Conservation (phyloP, 2,113 vertebrate species). For the Callaeas wilsoni region DNA sequence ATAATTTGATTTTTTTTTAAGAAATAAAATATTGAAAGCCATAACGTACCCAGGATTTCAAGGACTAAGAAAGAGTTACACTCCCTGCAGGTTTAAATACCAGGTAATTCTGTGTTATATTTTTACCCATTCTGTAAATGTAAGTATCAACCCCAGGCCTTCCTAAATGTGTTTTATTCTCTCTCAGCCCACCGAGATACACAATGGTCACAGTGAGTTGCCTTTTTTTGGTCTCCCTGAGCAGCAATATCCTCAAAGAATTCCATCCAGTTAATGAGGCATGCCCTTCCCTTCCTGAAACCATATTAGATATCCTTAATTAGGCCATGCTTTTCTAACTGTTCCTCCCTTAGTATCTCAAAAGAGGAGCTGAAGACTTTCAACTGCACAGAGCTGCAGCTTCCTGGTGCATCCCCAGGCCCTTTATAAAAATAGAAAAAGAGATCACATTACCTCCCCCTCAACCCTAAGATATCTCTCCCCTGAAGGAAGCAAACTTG, state of each 20-base stretch:
- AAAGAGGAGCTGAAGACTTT: constrained; percentile 54
- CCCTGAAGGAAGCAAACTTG: constrained; percentile 53
- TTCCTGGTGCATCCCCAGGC: constrained; percentile 56
- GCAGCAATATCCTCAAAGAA: constrained; percentile 64
- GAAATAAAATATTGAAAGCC: neutral
- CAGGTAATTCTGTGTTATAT: neutral
- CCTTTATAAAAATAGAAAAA: constrained; percentile 65
- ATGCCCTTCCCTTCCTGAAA: constrained; percentile 66
- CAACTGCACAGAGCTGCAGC: constrained; percentile 49
- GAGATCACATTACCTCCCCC: constrained; percentile 51
- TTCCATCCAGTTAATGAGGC: constrained; percentile 69
- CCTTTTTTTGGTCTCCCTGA: constrained; percentile 32
- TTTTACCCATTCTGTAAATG: neutral
- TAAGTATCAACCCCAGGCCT: neutral
- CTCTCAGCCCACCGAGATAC: neutral
- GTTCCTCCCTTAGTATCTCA: constrained; percentile 59
- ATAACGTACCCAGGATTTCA: neutral
- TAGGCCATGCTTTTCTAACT: constrained; percentile 66
- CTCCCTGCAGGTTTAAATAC: neutral
- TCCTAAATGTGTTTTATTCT: neutral
- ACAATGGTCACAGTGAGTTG: constrained; percentile 40
- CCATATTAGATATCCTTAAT: constrained; percentile 70
- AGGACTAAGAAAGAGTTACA: neutral
- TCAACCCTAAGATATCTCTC: constrained; percentile 42
- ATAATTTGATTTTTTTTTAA: neutral